Conservation (phyloP, 2,797 vertebrate species). For the Molossus molossus region DNA sequence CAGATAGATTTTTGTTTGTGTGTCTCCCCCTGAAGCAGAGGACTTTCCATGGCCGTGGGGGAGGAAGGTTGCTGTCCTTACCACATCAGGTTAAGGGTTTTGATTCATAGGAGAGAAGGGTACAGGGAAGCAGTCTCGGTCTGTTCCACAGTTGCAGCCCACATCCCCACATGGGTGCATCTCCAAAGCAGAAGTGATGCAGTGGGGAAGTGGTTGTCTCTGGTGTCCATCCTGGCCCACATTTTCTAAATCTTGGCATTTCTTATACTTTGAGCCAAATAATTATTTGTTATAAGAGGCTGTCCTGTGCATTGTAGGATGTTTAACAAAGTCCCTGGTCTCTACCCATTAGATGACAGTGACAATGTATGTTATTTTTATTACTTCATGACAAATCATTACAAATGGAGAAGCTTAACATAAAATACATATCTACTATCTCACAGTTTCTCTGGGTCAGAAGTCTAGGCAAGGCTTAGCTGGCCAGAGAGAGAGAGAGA, state of each 20-base stretch:
- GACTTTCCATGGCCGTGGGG: not conserved
- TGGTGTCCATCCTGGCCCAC: not conserved
- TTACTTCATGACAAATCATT: not conserved
- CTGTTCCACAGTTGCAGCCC: not conserved
- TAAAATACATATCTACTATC: not conserved
- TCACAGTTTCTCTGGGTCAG: not conserved
- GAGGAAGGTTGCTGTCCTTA: not conserved
- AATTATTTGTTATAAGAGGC: not conserved
- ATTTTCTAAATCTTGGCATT: not conserved
- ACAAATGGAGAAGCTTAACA: not conserved
- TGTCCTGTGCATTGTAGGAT: not conserved
- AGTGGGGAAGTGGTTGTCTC: not conserved
- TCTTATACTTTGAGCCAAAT: not conserved
- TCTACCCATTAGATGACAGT: conserved; percentile 64
- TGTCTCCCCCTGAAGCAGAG: not conserved
- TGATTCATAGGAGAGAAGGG: not conserved
- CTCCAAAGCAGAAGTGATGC: not conserved
- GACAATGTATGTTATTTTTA: conserved; percentile 9
- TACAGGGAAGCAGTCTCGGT: not conserved
- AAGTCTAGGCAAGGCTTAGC: not conserved
- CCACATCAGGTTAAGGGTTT: not conserved
- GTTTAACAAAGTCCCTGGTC: not conserved
- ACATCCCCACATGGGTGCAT: too few relatives aligned
- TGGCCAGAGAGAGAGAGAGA: not conserved
- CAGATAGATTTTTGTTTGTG: not conserved